Base-by-base conservation (phyloP, 2,888 invertebrate species). In the Patella caerulea region DNA sequence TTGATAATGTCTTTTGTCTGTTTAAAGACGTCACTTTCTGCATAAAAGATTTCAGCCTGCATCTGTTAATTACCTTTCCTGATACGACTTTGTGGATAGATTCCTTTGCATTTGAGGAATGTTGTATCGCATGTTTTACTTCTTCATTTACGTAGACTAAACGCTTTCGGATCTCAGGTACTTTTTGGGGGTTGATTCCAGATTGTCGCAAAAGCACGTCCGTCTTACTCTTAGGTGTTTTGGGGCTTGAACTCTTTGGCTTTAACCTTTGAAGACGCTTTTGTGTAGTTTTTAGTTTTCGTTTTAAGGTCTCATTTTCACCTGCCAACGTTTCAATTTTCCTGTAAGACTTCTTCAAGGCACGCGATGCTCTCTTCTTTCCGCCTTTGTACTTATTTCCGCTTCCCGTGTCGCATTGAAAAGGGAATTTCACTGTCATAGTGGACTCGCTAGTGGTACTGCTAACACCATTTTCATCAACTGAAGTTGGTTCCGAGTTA, bases 381-480 rank as follows among this genome's bases (percentile, higher is more conserved):
- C 45, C 12, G 12, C 54, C 52, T 73, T 53, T 29, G 19, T 53
- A 24, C n/a, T 14, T 9, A 9, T 14, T 72, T 19, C 34, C 71
- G 2, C 24, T 15, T 15, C 24, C n/a, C 14, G 45, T 34, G 17
- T 4, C 4, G 19, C 45, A 29, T 19, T 17, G 2, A 17, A 14
- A 24, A 15, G 71, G 71, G 17, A 71, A 52, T 71, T 71, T 71
- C 7, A 71, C 71, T 2, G 29, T 71, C 7, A 71, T 5, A 71
- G 71, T 19, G 34, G 71, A 17, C 34, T 71, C 17, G 11, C 15
- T 56, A 56, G 24, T 19, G 34, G 71, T 29, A 19, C 24, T 29
- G 34, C 24, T 24, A 12, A 71, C 71, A 71, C 9, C 71, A 71
- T 71, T 71, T 71, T 71, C 71, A 71, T 71, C 71, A 29, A 24